A percentile compares a stretch with the other conserved stretches of the same genome.
Conservation (phyloP, 1,140 invertebrate genomes). For the Adelges cooleyi region DNA sequence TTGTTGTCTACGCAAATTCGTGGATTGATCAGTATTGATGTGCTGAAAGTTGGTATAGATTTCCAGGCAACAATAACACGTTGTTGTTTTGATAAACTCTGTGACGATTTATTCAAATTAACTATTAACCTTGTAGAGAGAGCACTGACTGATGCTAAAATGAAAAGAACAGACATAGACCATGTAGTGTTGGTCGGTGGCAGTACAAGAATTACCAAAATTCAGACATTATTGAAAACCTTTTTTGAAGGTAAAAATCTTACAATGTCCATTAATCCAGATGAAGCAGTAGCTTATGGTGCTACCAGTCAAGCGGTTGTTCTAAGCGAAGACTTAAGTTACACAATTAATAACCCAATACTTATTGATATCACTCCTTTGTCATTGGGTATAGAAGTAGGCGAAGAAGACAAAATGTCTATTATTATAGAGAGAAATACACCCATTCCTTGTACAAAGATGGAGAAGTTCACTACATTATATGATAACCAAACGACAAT, state of each 20-base stretch:
- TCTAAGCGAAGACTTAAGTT: too few relatives aligned
- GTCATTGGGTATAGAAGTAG: slow-evolving; percentile 41
- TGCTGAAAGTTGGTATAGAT: not conserved
- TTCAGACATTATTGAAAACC: not conserved
- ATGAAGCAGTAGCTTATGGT: too few relatives aligned
- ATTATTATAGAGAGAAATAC: slow-evolving; percentile 52
- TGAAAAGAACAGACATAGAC: not conserved
- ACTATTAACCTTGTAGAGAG: not conserved
- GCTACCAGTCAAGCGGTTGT: not conserved
- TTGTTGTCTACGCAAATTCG: not conserved
- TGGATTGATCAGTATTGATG: not conserved
- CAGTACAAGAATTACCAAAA: not conserved
- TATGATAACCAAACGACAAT: slow-evolving; percentile 59
- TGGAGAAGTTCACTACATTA: too few relatives aligned
- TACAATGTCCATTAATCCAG: too few relatives aligned
- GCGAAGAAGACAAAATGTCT: slow-evolving; percentile 48
- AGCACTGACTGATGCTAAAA: not conserved
- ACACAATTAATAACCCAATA: too few relatives aligned
- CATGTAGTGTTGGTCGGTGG: not conserved
- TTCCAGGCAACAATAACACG: too few relatives aligned
- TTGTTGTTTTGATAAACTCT: too few relatives aligned
- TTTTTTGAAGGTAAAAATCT: too few relatives aligned
- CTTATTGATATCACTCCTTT: not conserved
- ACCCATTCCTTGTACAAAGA: too few relatives aligned
- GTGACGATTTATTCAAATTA: too few relatives aligned